These are phyloP conservation scores for Paracyclopina nana DNA, from an alignment of 1,140 invertebrate genomes.

Conservation along the genomic window DNA sequence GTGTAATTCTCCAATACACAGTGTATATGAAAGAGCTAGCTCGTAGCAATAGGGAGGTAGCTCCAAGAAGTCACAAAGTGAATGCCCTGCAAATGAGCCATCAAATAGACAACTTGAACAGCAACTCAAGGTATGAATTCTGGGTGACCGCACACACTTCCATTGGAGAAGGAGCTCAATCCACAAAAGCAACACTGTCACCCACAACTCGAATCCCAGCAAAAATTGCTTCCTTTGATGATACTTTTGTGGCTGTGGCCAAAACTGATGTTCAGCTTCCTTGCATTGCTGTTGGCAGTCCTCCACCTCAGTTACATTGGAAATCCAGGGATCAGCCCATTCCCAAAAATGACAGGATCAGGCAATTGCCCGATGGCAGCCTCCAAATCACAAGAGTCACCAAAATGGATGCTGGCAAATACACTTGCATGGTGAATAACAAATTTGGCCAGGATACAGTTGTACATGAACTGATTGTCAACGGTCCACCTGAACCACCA, in stretches of 20 bases:
- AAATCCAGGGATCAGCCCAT: constrained; percentile 33
- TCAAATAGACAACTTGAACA: constrained; percentile 59
- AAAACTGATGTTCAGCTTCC: constrained; percentile 75
- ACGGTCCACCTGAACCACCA: constrained; percentile 67
- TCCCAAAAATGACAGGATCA: constrained; percentile 48
- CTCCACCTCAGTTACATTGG: constrained; percentile 68
- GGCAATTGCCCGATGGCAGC: constrained; percentile 66
- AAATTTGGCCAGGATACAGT: constrained; percentile 75
- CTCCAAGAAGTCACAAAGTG: constrained; percentile 11
- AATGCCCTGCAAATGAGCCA: constrained; percentile 40
- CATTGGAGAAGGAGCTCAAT: constrained; percentile 74
- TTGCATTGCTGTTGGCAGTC: constrained; percentile 70
- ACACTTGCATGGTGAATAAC: constrained; percentile 68
- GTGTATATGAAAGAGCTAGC: constrained; percentile 57
- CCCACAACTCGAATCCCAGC: constrained; percentile 66
- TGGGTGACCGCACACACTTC: constrained; percentile 83
- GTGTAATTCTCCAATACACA: constrained; percentile 75
- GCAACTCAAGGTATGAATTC: constrained; percentile 65
- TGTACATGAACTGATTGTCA: constrained; percentile 65
- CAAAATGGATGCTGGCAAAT: constrained; percentile 64
- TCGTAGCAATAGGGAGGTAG: constrained; percentile 16
- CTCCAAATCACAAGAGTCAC: constrained; percentile 70
- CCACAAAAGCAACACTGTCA: constrained; percentile 57
- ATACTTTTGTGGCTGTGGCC: constrained; percentile 66
- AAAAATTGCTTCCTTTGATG: constrained; percentile 76